Conservation (phyloP, 2,797 vertebrate genomes). For the Pseudochromis fuscus region DNA sequence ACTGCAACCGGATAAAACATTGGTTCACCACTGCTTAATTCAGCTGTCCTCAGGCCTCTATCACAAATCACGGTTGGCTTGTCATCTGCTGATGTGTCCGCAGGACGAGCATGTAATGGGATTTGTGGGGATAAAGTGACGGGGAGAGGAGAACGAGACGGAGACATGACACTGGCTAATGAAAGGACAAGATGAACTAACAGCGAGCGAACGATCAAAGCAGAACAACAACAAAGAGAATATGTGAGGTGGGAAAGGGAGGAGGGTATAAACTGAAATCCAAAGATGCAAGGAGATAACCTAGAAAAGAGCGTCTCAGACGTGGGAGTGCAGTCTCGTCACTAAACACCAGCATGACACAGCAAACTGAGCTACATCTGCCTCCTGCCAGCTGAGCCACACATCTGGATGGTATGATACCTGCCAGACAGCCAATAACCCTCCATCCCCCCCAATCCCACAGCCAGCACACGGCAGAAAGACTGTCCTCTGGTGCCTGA, state of each 20-base stretch:
- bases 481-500: slow-evolving; percentile 6
- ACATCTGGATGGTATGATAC: slow-evolving; percentile 45
- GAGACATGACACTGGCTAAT: slow-evolving; percentile 25
- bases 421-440: slow-evolving; percentile 21
- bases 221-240: slow-evolving; percentile 6
- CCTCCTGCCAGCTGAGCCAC: slow-evolving; percentile 31
- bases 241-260: slow-evolving; percentile 1
- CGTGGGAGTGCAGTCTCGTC: not conserved
- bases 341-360: slow-evolving; percentile 41
- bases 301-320: slow-evolving; percentile 1
- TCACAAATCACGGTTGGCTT: slow-evolving; percentile 15
- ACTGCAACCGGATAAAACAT: not conserved
- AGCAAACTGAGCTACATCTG: slow-evolving; percentile 49
- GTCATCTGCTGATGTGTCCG: slow-evolving; percentile 34
- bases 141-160: slow-evolving; percentile 10
- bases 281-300: slow-evolving; percentile 13
- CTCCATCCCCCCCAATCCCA: not conserved
- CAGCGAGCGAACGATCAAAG: slow-evolving; percentile 7
- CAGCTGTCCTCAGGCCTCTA: slow-evolving; percentile 7
- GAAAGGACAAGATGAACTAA: slow-evolving; percentile 10
- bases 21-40: slow-evolving; percentile 14
- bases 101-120: slow-evolving; percentile 29
- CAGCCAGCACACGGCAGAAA: not conserved
- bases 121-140: slow-evolving; percentile 43
- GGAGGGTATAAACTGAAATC: not conserved